Evolutionary conservation across 1,140 invertebrate species (phyloP), one percentile per base, ranked within the genome.

Genomic region (Cheumatopsyche charites): DNA sequence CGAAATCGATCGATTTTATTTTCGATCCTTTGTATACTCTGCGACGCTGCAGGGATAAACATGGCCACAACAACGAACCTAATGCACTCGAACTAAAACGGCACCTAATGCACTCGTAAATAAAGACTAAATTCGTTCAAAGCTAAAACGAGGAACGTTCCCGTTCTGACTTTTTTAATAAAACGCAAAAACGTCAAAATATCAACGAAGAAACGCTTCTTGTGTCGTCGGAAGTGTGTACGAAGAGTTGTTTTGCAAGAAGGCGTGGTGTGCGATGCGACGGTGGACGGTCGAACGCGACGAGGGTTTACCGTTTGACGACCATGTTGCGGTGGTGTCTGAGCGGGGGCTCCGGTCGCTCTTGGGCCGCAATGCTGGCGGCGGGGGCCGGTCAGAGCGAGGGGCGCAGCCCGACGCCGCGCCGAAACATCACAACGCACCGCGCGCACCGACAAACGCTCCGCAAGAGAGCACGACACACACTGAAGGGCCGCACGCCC

Each of bases 221-320:
- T 15, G 17, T 45, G 11, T 45, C 43, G 17, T 12, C 43, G 43
- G 43, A 45, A n/a, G 43, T 45, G 43, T 15, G 43, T 12, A n/a
- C 17, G n/a, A 17, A 7, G 7, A 1, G 1, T 1, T 17, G 19
- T 1, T 17, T 17, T 0, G 15, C 47, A 17, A 2, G 47, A 52
- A 52, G 19, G 15, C 13, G 7, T 9, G 19, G 1, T 15, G 15
- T 15, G 47, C n/a, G n/a, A n/a, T 52, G 47, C 47, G 15, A 15
- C 47, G 47, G 15, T 19, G 15, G 19, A 5, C 43, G 43, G 17
- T 45, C 43, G 15, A 7, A 7, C n/a, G 47, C 47, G 19, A 26
- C 19, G 58, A 23, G 23, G 23, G 26, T 29, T 63, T 45, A 63
- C 62, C 36, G 62, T 45, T 63, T 63, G 62, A 63, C 62, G 62